Evolutionary conservation across 2,113 vertebrate genomes (phyloP).

Genomic region (Coregonus clupeaformis): DNA sequence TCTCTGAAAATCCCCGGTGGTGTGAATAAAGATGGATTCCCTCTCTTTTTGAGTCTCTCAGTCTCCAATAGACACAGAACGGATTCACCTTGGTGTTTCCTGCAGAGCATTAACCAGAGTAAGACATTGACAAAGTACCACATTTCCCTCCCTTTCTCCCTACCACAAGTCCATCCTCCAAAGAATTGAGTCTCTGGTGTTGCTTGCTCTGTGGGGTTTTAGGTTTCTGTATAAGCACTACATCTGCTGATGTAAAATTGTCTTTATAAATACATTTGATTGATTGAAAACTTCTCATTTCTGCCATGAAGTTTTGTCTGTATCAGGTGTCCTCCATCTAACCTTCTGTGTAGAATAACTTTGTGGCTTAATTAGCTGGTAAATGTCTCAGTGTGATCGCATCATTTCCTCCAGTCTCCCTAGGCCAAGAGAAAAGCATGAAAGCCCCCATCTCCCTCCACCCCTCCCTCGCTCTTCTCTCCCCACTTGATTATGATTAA

Average conservation of each 20-base stretch:
- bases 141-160: background rate
- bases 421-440: background rate
- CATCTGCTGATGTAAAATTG: too few relatives aligned
- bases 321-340: background rate
- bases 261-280: too few relatives aligned
- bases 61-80: background rate
- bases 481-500: slow-evolving; percentile 37
- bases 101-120: background rate
- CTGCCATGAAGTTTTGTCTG: background rate
- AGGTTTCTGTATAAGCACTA: too few relatives aligned
- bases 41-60: background rate
- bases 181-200: background rate
- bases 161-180: background rate
- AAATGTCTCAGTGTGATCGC: slow-evolving; percentile 21
- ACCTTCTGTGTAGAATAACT: slow-evolving; percentile 18
- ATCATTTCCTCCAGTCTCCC: slow-evolving; percentile 7
- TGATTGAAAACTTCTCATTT: background rate
- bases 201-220: too few relatives aligned
- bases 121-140: background rate
- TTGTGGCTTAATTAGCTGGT: slow-evolving; percentile 12
- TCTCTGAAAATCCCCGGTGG: background rate
- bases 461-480: slow-evolving; percentile 5
- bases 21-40: background rate
- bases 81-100: background rate
- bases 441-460: background rate